These are phyloP conservation scores for Pseudomyrmex gracilis DNA, from an alignment of 1,140 invertebrate genomes.

Conservation along the genomic window DNA sequence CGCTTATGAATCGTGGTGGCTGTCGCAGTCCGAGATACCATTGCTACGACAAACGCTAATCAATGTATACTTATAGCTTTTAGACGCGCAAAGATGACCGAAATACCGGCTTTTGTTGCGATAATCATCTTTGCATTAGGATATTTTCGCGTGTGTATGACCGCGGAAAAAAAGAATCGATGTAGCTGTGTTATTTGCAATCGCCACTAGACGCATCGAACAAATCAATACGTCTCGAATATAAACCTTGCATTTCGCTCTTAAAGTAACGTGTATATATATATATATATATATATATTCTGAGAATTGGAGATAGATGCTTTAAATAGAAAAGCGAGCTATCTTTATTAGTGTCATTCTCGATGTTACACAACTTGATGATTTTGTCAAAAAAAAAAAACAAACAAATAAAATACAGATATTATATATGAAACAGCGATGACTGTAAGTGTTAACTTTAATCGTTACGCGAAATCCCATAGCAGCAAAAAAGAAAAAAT, in stretches of 20 bases:
- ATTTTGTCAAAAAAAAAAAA: neutral
- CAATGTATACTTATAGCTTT: neutral
- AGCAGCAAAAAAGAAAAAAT: slow-evolving; percentile 1
- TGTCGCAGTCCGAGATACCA: slow-evolving; percentile 11
- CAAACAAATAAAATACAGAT: neutral
- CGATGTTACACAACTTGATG: too few relatives aligned
- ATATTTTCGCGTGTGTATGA: too few relatives aligned
- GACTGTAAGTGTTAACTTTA: neutral
- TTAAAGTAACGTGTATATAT: too few relatives aligned
- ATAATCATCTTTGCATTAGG: neutral
- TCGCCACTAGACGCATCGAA: too few relatives aligned
- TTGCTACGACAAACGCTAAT: slow-evolving; percentile 44
- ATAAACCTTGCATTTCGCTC: too few relatives aligned
- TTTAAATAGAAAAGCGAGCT: too few relatives aligned
- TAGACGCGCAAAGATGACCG: neutral
- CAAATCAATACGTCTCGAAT: too few relatives aligned
- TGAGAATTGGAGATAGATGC: too few relatives aligned
- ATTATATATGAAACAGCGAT: neutral
- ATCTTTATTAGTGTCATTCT: too few relatives aligned
- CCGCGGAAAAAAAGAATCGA: neutral
- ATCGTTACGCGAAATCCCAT: neutral
- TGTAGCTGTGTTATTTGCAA: neutral
- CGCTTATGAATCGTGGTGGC: slow-evolving; percentile 31
- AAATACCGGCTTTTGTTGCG: neutral
- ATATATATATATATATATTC: too few relatives aligned